Percentiles rank a stretch among this genome's conserved stretches.
phyloP scores from a whole-genome alignment of 2,888 invertebrate species.

The Drosophila borborema region DNA sequence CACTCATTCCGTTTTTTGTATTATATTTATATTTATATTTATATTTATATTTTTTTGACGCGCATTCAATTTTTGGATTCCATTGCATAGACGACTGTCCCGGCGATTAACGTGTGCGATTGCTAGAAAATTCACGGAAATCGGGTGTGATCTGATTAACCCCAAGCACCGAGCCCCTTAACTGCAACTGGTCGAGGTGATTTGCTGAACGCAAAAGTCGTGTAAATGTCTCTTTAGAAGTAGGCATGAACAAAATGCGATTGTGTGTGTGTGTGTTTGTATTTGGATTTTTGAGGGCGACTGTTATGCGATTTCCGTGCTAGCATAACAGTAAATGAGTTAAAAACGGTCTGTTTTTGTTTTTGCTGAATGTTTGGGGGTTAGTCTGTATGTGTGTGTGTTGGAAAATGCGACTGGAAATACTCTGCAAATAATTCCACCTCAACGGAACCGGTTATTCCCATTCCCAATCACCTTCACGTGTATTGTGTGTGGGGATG shows the following conservation, averaged over 20 bases:
- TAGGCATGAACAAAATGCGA: constrained; percentile 37
- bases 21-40: constrained; percentile 9
- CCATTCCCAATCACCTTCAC: constrained; percentile 31
- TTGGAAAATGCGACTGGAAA: constrained; percentile 13
- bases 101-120: constrained; percentile 28
- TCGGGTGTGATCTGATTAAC: constrained; percentile 72
- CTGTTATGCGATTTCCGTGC: constrained; percentile 77
- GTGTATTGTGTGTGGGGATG: constrained; percentile 62
- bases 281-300: constrained; percentile 22
- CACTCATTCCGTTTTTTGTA: constrained; percentile 4
- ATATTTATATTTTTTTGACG: constrained; percentile 53
- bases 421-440: constrained; percentile 32
- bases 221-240: constrained; percentile 21
- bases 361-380: not conserved
- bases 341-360: constrained; percentile 61
- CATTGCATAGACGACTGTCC: constrained; percentile 62
- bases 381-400: not conserved
- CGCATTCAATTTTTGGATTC: constrained; percentile 59
- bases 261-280: constrained; percentile 7
- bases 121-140: constrained; percentile 68
- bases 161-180: constrained; percentile 82
- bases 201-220: constrained; percentile 63
- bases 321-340: constrained; percentile 58
- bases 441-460: constrained; percentile 56
- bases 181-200: constrained; percentile 73